Evolutionary conservation across 2,113 vertebrate species (phyloP), one percentile per base, ranked within the genome.

Genomic region (Panurus biarmicus): DNA sequence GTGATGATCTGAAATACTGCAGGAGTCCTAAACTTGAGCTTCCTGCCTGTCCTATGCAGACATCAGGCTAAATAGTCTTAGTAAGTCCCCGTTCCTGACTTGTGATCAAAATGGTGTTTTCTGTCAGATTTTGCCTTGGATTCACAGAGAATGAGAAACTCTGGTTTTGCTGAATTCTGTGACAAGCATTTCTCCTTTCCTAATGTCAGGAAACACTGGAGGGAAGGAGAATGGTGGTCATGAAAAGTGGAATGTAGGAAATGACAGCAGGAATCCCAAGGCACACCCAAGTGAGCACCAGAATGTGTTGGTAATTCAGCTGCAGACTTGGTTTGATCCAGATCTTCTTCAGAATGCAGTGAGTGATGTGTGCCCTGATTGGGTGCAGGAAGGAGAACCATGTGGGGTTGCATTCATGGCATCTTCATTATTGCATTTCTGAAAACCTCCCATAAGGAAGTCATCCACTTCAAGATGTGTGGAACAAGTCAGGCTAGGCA

Each of bases 341-440:
- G 19, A 38, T 66, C 35, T n/a, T 56, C 3, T 31, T 78, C 23
- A 53, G 76, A 40, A 26, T 3, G 7, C 19, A 79, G 29, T 8
- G 36, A 76, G 17, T 23, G 29, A 38, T 67, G 56, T 66, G 50
- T 44, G n/a, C 15, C n/a, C 5, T 40, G 20, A n/a, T 0, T 35
- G 19, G 13, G 5, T 36, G 45, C 1, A 3, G 64, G 56, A 69
- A 72, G 35, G 42, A 82, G 18, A 29, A 25, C 1, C 28, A 1
- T 0, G 0, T 22, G 31, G 11, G 17, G 5, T 9, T 72, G 12
- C 19, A 17, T 47, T 76, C 7, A 17, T 4, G 14, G 47, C 0
- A 33, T 36, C 54, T n/a, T 51, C n/a, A 35, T 33, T 5, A 21
- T 0, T 82, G 23, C 12, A 47, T 36, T 62, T 53, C 33, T 72